phyloP scores from a whole-genome alignment of 2,797 vertebrate genomes.

The Vipera ursinii region DNA sequence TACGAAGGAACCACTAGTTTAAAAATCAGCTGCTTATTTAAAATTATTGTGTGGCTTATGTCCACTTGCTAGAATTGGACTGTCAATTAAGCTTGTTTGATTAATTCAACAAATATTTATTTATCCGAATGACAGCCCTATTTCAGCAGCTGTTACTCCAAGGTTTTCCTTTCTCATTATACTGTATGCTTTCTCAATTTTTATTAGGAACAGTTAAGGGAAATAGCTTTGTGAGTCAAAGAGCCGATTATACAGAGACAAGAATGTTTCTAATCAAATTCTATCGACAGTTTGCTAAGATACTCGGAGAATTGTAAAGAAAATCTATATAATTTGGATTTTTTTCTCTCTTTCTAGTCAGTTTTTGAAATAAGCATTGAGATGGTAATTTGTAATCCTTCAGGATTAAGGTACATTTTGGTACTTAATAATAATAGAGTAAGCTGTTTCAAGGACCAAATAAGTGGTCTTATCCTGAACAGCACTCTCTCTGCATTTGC shows the following conservation, averaged over 20 bases:
- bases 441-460: neutral
- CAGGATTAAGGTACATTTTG: neutral
- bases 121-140: neutral
- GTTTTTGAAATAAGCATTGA: neutral
- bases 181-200: neutral
- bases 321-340: neutral
- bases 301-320: neutral
- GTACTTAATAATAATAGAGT: neutral
- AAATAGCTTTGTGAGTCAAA: neutral
- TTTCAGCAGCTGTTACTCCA: neutral
- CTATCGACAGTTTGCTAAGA: neutral
- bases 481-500: neutral
- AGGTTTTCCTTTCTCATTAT: neutral
- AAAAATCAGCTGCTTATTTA: neutral
- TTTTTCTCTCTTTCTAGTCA: neutral
- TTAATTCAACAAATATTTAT: neutral
- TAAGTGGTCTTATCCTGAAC: neutral
- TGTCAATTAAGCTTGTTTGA: neutral
- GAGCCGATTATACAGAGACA: neutral
- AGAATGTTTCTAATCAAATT: neutral
- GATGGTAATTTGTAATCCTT: neutral
- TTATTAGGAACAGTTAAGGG: neutral
- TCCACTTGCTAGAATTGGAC: neutral
- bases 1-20: neutral
- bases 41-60: neutral